phyloP scores from a whole-genome alignment of 1,140 invertebrate genomes.

The Drosophila athabasca region DNA sequence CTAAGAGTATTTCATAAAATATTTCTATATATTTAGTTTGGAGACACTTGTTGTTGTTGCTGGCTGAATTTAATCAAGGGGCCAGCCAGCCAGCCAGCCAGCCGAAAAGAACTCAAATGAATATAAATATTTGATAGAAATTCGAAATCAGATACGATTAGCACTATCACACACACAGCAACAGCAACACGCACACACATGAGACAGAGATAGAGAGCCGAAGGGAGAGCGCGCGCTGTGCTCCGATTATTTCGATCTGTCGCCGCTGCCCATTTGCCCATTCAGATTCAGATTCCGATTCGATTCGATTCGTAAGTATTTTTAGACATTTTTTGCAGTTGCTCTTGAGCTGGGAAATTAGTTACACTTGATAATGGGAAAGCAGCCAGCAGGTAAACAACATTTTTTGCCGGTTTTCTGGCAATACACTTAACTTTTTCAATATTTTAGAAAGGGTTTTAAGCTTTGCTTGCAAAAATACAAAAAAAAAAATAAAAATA shows the following conservation, averaged over 20 bases:
- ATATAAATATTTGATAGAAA: slow-evolving; percentile 42
- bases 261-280: slow-evolving; percentile 9
- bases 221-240: slow-evolving; percentile 12
- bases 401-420: slow-evolving; percentile 40
- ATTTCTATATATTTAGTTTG: slow-evolving; percentile 16
- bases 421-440: too few relatives aligned
- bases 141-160: slow-evolving; percentile 56
- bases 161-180: slow-evolving; percentile 44
- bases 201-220: not conserved
- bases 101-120: slow-evolving; percentile 20
- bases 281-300: slow-evolving; percentile 10
- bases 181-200: not conserved
- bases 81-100: slow-evolving; percentile 4
- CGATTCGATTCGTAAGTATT: slow-evolving; percentile 38
- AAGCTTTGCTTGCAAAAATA: too few relatives aligned
- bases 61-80: slow-evolving; percentile 36
- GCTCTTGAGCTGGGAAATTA: slow-evolving; percentile 73
- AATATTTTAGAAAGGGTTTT: too few relatives aligned
- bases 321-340: slow-evolving; percentile 37
- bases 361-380: slow-evolving; percentile 59
- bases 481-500: too few relatives aligned
- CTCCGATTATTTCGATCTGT: slow-evolving; percentile 30
- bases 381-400: slow-evolving; percentile 34
- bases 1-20: slow-evolving; percentile 19
- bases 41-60: slow-evolving; percentile 30